Evolutionary conservation across 2,797 vertebrate species (phyloP).

Genomic region (Helicolenus hilgendorfi): DNA sequence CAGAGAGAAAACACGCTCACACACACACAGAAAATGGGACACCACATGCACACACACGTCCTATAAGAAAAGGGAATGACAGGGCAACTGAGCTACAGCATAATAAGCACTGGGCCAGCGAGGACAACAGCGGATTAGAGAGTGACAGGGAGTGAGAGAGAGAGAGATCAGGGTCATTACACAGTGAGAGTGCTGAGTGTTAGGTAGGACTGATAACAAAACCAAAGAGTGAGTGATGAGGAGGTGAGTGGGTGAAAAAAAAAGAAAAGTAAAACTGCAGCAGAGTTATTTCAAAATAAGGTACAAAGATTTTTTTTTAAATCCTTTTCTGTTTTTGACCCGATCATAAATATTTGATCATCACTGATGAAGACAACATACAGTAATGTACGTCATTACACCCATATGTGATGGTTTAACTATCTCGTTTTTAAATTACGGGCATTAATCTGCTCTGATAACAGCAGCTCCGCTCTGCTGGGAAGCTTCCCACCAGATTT

Average conservation of each 20-base stretch:
- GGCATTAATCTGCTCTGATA: neutral
- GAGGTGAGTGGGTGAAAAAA: neutral
- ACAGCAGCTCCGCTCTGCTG: neutral
- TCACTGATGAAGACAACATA: neutral
- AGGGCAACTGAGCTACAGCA: conserved; percentile 33
- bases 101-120: conserved; percentile 56
- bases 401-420: neutral
- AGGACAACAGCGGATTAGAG: conserved; percentile 71
- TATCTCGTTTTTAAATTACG: neutral
- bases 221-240: conserved; percentile 21
- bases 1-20: conserved; percentile 7
- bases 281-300: too few relatives aligned
- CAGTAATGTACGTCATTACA: neutral
- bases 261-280: neutral
- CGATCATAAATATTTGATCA: neutral
- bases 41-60: conserved; percentile 26
- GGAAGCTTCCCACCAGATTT: neutral
- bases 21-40: conserved; percentile 48
- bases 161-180: conserved; percentile 71
- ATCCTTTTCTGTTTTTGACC: too few relatives aligned
- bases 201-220: conserved; percentile 2
- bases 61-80: conserved; percentile 20
- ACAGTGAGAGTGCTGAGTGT: conserved; percentile 41
- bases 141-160: conserved; percentile 45
- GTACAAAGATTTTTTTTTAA: too few relatives aligned